phyloP scores from a whole-genome alignment of 2,888 invertebrate genomes.

The Conomelus anceps region DNA sequence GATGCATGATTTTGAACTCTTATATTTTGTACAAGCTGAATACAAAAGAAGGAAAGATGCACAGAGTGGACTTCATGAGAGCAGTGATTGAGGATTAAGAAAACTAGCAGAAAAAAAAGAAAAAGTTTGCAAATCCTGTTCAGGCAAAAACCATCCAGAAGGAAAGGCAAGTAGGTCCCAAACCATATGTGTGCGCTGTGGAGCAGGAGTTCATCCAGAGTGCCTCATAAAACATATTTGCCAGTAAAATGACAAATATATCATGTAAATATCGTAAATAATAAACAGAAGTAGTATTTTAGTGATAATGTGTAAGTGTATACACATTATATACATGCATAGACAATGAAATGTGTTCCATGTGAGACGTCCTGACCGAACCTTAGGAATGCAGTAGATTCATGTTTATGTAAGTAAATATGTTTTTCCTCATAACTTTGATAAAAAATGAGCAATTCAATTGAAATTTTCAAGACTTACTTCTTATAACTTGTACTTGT shows the following conservation, averaged over 20 bases:
- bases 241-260: background rate
- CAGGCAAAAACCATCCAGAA: background rate
- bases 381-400: background rate
- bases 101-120: constrained; percentile 17
- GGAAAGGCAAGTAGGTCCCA: background rate
- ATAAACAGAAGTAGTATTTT: background rate
- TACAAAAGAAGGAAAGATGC: background rate
- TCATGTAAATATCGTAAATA: background rate
- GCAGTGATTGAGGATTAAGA: constrained; percentile 1
- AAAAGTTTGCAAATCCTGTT: background rate
- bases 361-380: background rate
- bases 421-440: background rate
- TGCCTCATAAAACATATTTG: background rate
- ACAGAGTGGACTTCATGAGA: constrained; percentile 5
- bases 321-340: background rate
- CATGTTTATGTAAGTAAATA: background rate
- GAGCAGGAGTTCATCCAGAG: background rate
- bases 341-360: background rate
- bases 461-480: background rate
- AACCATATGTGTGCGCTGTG: background rate
- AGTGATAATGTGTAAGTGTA: background rate
- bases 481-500: background rate
- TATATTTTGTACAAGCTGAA: constrained; percentile 17
- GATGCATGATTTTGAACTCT: constrained; percentile 13
- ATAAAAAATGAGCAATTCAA: background rate